Base-by-base conservation (phyloP, 2,113 vertebrate species). In the Lota lota region DNA sequence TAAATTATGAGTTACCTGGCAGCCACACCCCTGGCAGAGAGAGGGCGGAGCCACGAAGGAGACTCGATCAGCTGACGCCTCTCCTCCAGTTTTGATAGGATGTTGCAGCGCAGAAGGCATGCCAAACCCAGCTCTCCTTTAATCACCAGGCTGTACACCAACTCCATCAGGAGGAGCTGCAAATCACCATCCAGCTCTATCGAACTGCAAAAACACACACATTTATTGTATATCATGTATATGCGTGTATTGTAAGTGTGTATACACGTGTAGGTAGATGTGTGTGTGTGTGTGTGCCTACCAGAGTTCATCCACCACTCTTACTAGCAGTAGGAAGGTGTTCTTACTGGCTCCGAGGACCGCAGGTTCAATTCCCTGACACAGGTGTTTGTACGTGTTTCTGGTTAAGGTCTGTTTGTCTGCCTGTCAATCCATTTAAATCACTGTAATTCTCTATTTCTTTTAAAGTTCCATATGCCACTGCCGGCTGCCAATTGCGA, bases 281-380 rank as follows among this genome's bases (percentile, higher is more conserved):
- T 57, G 60, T 63, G 61, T 58, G 50, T 57, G 61, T 64, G 69
- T 20, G 17, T 70, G 5, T 51, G 88, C 95, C 95, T 82, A 98
- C 96, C 96, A 95, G 40, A 98, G 92, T 75, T 98, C 95, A 0
- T 97, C 94, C 82, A 98, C 96, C 61, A 97, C 95, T 18, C 94
- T 87, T 66, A 95, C 93, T 81, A 98, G 92, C 79, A 98, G 93
- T 0, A 94, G 93, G 88, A 98, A 97, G 0, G 95, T 95, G 80
- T 94, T 96, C 85, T 95, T 94, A 78, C 96, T 95, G 61, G 95
- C 94, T 0, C 92, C 87, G 75, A 93, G 92, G 89, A 94, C 92
- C 69, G 92, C 90, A 0, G 87, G 90, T 68, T 95, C 93, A 0
- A 88, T 81, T 61, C 92, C 93, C 79, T 95, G 92, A 65, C 94